Conservation (phyloP, 2,797 vertebrate genomes). For the Pygocentrus nattereri region DNA sequence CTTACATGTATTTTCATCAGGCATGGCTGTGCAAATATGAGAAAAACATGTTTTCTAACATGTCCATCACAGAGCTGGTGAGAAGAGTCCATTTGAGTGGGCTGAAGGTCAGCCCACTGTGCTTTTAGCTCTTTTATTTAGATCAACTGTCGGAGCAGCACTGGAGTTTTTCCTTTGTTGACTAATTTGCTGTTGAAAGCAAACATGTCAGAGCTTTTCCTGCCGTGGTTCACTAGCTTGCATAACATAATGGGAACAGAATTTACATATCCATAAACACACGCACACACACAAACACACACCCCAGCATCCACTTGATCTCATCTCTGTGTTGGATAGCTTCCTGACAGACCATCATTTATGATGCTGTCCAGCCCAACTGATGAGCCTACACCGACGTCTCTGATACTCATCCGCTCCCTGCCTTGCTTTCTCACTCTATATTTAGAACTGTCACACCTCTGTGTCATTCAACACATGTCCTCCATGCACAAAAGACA, state of each 20-base stretch:
- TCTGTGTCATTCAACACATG: conserved; percentile 45
- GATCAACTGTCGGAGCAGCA: conserved; percentile 55
- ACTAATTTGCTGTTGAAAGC: conserved; percentile 73
- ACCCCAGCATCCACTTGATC: conserved; percentile 49
- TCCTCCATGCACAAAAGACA: conserved; percentile 22
- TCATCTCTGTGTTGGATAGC: conserved; percentile 57
- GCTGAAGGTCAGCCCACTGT: conserved; percentile 50
- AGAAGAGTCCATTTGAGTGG: conserved; percentile 51
- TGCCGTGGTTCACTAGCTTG: conserved; percentile 68
- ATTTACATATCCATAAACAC: conserved; percentile 69
- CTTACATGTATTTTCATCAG: conserved; percentile 45
- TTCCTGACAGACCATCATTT: conserved; percentile 64
- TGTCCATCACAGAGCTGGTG: conserved; percentile 40
- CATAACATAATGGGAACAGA: conserved; percentile 66
- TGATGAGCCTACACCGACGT: conserved; percentile 54
- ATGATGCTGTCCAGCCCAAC: conserved; percentile 52
- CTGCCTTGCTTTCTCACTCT: conserved; percentile 30
- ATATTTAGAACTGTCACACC: conserved; percentile 44
- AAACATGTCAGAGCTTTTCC: conserved; percentile 69
- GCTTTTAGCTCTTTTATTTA: conserved; percentile 56
- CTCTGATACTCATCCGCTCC: conserved; percentile 27
- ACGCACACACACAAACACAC: conserved; percentile 40
- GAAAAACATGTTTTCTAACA: conserved; percentile 52
- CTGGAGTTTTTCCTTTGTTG: conserved; percentile 62
- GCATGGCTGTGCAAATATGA: conserved; percentile 37